A percentile compares a stretch with the other conserved stretches of the same genome.
phyloP scores from a whole-genome alignment of 2,888 invertebrate species.

The Microctonus aethiopoides region DNA sequence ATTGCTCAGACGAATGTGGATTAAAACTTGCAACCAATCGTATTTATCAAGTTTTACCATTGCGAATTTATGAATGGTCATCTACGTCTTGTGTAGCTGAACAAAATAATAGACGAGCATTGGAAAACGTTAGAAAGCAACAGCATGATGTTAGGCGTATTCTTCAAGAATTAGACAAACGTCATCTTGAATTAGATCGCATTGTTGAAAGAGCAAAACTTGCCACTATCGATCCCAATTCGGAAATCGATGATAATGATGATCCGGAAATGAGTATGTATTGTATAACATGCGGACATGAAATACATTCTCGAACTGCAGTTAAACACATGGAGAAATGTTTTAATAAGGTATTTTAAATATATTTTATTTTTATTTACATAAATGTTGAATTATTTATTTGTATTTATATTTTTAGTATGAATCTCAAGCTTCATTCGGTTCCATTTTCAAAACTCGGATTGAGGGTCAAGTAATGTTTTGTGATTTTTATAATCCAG shows the following conservation, averaged over 20 bases:
- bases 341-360: constrained; percentile 80
- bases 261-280: constrained; percentile 86
- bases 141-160: constrained; percentile 82
- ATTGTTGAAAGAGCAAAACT: constrained; percentile 83
- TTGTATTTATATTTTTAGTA: constrained; percentile 70
- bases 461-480: constrained; percentile 98
- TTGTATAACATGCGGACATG: constrained; percentile 97
- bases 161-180: constrained; percentile 82
- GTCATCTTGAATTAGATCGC: constrained; percentile 82
- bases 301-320: constrained; percentile 91
- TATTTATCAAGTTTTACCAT: constrained; percentile 87
- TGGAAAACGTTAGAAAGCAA: constrained; percentile 82
- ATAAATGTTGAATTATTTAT: background rate
- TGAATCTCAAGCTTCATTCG: constrained; percentile 97
- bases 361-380: background rate
- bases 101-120: constrained; percentile 77
- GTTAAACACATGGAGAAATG: constrained; percentile 98
- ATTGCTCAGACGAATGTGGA: constrained; percentile 94
- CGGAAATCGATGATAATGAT: constrained; percentile 73
- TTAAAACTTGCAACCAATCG: constrained; percentile 86
- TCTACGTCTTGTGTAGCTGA: constrained; percentile 88
- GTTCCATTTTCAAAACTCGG: constrained; percentile 92
- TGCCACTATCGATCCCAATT: constrained; percentile 74
- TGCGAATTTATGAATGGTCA: constrained; percentile 94
- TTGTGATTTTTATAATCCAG: constrained; percentile 94